phyloP scores from a whole-genome alignment of 2,888 invertebrate genomes.

The Harmothoe impar region DNA sequence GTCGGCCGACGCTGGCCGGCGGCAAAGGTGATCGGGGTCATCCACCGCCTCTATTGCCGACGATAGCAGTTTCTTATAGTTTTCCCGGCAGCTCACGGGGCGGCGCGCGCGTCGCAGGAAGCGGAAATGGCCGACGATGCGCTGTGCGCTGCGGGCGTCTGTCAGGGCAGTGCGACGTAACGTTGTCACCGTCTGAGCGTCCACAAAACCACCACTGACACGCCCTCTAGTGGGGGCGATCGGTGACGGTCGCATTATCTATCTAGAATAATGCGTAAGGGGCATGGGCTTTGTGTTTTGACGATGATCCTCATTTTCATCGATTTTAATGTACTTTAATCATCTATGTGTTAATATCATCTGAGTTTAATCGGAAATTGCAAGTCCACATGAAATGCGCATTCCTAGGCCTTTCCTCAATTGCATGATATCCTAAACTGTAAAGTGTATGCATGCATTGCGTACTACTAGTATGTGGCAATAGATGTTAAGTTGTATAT shows the following conservation, averaged over 20 bases:
- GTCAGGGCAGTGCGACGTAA: neutral
- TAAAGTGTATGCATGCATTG: too few species aligned
- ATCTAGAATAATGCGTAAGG: too few species aligned
- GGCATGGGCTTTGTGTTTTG: too few species aligned
- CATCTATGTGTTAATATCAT: too few species aligned
- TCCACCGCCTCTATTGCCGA: neutral
- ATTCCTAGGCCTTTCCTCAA: too few species aligned
- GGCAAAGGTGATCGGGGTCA: conserved; percentile 29
- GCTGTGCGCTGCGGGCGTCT: neutral
- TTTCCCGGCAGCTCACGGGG: conserved; percentile 17
- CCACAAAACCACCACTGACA: neutral
- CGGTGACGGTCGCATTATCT: neutral
- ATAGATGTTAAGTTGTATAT: too few species aligned
- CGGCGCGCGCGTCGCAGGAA: neutral
- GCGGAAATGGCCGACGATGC: conserved; percentile 8
- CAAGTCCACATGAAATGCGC: too few species aligned
- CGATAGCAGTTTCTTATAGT: neutral
- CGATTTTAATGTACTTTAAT: too few species aligned
- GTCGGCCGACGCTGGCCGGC: conserved; percentile 18
- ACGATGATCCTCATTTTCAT: too few species aligned
- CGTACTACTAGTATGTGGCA: too few species aligned
- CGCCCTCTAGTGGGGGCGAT: neutral
- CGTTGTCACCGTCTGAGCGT: neutral
- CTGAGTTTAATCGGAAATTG: too few species aligned
- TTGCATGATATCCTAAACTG: too few species aligned